These are phyloP conservation scores for Tyrannus savana DNA, from an alignment of 2,113 vertebrate species.

Conservation along the genomic window DNA sequence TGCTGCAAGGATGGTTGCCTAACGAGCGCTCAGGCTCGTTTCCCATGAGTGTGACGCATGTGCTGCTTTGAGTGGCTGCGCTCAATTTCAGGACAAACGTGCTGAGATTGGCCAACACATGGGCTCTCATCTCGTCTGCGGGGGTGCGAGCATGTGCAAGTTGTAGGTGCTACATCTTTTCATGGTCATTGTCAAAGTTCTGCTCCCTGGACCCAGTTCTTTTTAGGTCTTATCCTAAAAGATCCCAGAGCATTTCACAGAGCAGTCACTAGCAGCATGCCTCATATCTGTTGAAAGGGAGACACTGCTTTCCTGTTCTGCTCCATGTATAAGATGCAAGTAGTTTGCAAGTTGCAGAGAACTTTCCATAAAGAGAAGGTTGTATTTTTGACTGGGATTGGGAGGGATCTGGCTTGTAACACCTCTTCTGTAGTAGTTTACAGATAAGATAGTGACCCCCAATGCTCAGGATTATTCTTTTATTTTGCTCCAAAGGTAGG, in stretches of 20 bases:
- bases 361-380: background rate
- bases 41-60: conserved; percentile 37
- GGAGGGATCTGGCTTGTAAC: background rate
- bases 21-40: background rate
- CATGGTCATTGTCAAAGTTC: background rate
- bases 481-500: background rate
- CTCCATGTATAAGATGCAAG: background rate
- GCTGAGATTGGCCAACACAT: background rate
- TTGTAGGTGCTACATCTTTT: background rate
- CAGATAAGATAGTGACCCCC: background rate
- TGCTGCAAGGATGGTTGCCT: conserved; percentile 34
- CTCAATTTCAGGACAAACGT: background rate
- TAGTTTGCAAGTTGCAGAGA: background rate
- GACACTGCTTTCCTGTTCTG: background rate
- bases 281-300: background rate
- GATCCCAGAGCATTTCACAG: background rate
- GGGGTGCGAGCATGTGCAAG: background rate
- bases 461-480: background rate
- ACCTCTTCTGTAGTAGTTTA: background rate
- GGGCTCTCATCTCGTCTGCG: background rate
- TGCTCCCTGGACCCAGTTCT: background rate
- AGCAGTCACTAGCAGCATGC: background rate
- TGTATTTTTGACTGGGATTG: background rate
- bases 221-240: background rate
- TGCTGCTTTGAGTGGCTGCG: background rate